Conservation (phyloP, 2,113 vertebrate genomes). For the Loxodonta africana region DNA sequence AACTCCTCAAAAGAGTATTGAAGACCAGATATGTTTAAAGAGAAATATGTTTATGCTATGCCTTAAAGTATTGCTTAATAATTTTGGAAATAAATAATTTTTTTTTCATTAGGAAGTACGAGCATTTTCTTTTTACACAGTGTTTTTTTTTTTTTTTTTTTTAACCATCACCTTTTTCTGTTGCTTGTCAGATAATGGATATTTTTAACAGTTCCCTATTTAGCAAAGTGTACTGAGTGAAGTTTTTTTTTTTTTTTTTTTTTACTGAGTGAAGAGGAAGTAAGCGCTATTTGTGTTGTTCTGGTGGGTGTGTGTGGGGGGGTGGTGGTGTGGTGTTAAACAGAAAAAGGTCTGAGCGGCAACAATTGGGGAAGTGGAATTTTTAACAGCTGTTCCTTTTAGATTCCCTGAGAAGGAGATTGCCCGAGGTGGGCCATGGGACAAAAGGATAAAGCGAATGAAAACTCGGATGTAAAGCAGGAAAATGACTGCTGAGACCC, state of each 20-base stretch:
- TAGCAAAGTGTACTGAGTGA: constrained; percentile 81
- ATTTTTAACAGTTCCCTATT: constrained; percentile 91
- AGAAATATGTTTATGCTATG: neutral
- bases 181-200: constrained; percentile 91
- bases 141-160: constrained; percentile 68
- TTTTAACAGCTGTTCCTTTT: constrained; percentile 94
- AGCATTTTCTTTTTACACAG: constrained; percentile 62
- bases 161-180: constrained; percentile 86
- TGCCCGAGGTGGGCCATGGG: constrained; percentile 92
- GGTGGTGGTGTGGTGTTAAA: constrained; percentile 60
- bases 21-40: neutral
- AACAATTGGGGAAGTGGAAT: constrained; percentile 92
- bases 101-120: neutral
- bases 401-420: constrained; percentile 92
- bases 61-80: neutral
- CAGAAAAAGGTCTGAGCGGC: constrained; percentile 81
- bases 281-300: constrained; percentile 91
- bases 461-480: constrained; percentile 93
- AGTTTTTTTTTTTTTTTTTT: constrained; percentile 22
- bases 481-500: constrained; percentile 93
- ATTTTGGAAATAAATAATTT: constrained; percentile 45
- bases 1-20: constrained; percentile 7
- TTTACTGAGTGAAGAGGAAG: constrained; percentile 84
- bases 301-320: constrained; percentile 80
- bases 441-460: constrained; percentile 95